These are phyloP conservation scores for Galemys pyrenaicus DNA, from an alignment of 2,113 vertebrate genomes.

Conservation along the genomic window DNA sequence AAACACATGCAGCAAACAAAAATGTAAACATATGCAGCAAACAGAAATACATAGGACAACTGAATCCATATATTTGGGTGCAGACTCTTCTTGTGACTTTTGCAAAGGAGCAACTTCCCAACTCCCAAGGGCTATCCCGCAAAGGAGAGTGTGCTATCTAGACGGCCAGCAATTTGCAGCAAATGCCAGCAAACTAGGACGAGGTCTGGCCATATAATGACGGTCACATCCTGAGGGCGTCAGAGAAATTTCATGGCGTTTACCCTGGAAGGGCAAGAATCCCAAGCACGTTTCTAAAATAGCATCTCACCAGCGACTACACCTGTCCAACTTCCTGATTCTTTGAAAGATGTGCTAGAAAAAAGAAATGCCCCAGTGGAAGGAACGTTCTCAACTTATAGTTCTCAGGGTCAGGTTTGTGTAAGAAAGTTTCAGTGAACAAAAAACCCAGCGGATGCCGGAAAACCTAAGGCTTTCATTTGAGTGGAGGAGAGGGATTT, in stretches of 20 bases:
- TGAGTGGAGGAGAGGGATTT: conserved; percentile 71
- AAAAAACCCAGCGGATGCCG: conserved; percentile 48
- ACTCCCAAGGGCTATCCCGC: neutral
- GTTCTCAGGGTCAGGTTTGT: conserved; percentile 9
- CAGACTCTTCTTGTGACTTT: neutral
- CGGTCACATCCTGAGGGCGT: neutral
- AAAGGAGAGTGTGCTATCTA: neutral
- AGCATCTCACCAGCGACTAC: neutral
- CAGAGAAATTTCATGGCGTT: conserved; percentile 13
- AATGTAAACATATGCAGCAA: neutral
- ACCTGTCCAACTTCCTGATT: conserved; percentile 34
- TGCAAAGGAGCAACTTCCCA: neutral
- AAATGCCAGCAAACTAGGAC: neutral
- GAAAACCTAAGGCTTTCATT: conserved; percentile 68
- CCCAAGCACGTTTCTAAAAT: neutral
- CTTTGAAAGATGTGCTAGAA: conserved; percentile 36
- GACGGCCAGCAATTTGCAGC: neutral
- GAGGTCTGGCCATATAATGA: neutral
- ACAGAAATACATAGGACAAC: neutral
- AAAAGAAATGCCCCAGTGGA: neutral
- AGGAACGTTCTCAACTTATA: neutral
- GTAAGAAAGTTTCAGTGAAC: conserved; percentile 6
- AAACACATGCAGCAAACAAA: no score
- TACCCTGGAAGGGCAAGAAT: neutral
- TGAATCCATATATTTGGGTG: neutral